Conservation (phyloP, 2,888 invertebrate genomes). For the Hirudinaria manillensis region DNA sequence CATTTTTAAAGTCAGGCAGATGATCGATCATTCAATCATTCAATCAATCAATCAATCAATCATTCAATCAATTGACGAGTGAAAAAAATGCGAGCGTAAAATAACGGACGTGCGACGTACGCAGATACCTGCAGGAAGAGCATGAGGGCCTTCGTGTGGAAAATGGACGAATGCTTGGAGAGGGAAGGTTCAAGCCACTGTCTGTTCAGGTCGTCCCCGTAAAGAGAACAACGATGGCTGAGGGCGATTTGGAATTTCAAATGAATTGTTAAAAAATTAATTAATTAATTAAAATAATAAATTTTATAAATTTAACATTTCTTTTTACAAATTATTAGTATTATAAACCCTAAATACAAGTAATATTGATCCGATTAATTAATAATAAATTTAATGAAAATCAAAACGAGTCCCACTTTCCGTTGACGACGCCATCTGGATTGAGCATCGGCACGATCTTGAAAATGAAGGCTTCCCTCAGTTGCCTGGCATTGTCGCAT, state of each 20-base stretch:
- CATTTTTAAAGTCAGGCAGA: neutral
- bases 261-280: neutral
- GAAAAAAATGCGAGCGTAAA: neutral
- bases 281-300: neutral
- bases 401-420: slow-evolving; percentile 60
- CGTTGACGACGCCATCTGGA: slow-evolving; percentile 79
- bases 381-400: neutral
- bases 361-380: neutral
- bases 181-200: slow-evolving; percentile 87
- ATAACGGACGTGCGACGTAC: neutral
- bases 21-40: neutral
- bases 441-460: slow-evolving; percentile 84
- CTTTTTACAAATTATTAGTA: slow-evolving; percentile 3
- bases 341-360: neutral
- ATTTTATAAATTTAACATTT: neutral
- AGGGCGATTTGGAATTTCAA: neutral
- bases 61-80: neutral
- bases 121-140: slow-evolving; percentile 58
- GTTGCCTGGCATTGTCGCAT: slow-evolving; percentile 59
- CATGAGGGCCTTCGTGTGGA: slow-evolving; percentile 70
- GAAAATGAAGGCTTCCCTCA: slow-evolving; percentile 70
- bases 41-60: neutral
- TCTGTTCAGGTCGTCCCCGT: slow-evolving; percentile 86
- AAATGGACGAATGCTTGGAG: slow-evolving; percentile 75
- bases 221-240: slow-evolving; percentile 81